Conservation (phyloP, 2,888 invertebrate genomes). For the Acanthosepion pharaonis region DNA sequence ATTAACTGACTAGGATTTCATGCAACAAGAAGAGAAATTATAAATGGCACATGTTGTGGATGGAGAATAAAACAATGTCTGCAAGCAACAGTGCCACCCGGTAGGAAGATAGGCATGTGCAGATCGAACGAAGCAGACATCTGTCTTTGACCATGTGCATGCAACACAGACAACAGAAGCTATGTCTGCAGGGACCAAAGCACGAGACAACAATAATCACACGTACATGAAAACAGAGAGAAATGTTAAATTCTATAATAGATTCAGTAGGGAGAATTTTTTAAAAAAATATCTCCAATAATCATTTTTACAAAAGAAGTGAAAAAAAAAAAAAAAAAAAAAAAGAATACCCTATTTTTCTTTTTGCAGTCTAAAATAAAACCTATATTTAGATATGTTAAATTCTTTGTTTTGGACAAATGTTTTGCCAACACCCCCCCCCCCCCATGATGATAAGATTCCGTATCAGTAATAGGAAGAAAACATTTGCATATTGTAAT, state of each 20-base stretch:
- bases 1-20: neutral
- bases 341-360: neutral
- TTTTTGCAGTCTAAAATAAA: neutral
- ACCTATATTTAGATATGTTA: neutral
- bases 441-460: neutral
- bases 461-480: neutral
- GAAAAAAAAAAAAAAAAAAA: neutral
- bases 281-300: neutral
- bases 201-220: neutral
- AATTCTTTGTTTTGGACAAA: neutral
- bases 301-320: neutral
- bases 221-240: neutral
- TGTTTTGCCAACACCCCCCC: neutral
- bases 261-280: neutral
- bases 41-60: neutral
- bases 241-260: neutral
- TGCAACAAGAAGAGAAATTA: neutral
- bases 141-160: neutral
- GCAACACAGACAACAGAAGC: neutral
- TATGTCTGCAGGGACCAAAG: neutral
- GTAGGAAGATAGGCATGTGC: neutral
- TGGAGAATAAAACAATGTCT: constrained; percentile 18
- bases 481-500: neutral
- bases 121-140: neutral
- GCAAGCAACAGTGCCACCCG: neutral